Base-by-base conservation (phyloP, 2,888 invertebrate genomes). In the Andrena trimmerana region DNA sequence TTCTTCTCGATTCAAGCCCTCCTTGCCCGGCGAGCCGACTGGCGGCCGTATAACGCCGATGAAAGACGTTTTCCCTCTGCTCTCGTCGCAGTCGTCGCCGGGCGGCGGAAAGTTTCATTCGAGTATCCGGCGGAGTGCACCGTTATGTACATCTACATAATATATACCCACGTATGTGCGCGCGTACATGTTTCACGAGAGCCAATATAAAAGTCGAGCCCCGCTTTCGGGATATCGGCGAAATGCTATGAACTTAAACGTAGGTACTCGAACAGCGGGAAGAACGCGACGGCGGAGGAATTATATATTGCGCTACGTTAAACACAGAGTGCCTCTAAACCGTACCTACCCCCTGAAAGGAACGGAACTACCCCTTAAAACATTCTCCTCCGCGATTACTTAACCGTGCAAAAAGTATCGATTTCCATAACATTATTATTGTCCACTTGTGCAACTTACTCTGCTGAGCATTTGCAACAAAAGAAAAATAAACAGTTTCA, bases 101-200 rank as follows among this genome's bases (percentile, higher is more conserved):
- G 10, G 70, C 7, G 50, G 59, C 68, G 36, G 31, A 65, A 69
- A 75, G 65, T 79, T 79, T 75, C 79, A 69, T 75, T 52, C 75
- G 69, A 79, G 69, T 75, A 65, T 79, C 50, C 69, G 63, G 36
- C 36, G 69, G 59, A 79, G 69, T 69, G 75, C 79, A 65, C 50
- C 65, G 77, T 77, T 72, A 65, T 66, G 20, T 72, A 66, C 66
- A 66, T 69, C 36, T 59, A 65, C 75, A 57, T 79, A 59, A 75
- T 65, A 74, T 27, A 62, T 63, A 33, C 24, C 24, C 33, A 16
- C 29, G 24, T 54, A 50, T 13, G 33, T 20, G 63, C 24, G 20
- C 13, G 57, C 63, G 20, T 50, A 57, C 33, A 65, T 65, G 67
- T 50, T 70, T 63, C 42, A 42, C 24, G 59, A 27, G 16, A 57